Evolutionary conservation across 2,888 invertebrate genomes (phyloP).

Genomic region (Drosophila crucigera): DNA sequence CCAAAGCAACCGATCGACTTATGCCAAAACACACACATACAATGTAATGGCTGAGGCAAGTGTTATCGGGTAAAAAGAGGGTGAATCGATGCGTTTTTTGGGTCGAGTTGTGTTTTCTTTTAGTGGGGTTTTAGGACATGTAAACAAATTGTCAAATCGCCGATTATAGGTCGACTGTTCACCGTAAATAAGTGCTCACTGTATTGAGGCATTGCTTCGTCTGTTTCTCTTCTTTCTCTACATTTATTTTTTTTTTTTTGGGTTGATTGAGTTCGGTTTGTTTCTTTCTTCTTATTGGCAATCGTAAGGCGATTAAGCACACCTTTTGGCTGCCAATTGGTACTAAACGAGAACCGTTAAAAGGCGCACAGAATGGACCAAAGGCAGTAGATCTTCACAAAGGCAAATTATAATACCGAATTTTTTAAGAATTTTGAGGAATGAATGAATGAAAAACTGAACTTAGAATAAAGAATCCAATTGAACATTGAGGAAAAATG

Average conservation of each 20-base stretch:
- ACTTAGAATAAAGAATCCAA: not conserved
- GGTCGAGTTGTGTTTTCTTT: not conserved
- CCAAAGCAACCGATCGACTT: slow-evolving; percentile 53
- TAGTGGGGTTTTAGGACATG: slow-evolving; percentile 25
- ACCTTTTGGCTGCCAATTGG: slow-evolving; percentile 7
- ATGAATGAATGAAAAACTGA: not conserved
- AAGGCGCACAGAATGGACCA: not conserved
- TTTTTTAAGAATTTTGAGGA: not conserved
- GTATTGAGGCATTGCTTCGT: not conserved
- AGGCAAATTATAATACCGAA: not conserved
- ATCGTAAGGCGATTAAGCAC: not conserved
- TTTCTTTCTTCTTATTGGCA: not conserved
- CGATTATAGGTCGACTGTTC: slow-evolving; percentile 30
- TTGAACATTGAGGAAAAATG: not conserved
- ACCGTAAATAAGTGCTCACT: not conserved
- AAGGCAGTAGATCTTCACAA: not conserved
- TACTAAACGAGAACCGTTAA: not conserved
- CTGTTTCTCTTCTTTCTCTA: not conserved
- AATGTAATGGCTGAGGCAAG: slow-evolving; percentile 38
- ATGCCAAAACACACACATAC: slow-evolving; percentile 14
- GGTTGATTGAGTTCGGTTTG: not conserved
- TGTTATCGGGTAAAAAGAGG: slow-evolving; percentile 34
- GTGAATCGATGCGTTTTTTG: not conserved
- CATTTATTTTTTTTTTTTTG: not conserved
- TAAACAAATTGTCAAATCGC: slow-evolving; percentile 43